Conservation (phyloP, 2,888 invertebrate genomes). For the Acrobeloides nanus region DNA sequence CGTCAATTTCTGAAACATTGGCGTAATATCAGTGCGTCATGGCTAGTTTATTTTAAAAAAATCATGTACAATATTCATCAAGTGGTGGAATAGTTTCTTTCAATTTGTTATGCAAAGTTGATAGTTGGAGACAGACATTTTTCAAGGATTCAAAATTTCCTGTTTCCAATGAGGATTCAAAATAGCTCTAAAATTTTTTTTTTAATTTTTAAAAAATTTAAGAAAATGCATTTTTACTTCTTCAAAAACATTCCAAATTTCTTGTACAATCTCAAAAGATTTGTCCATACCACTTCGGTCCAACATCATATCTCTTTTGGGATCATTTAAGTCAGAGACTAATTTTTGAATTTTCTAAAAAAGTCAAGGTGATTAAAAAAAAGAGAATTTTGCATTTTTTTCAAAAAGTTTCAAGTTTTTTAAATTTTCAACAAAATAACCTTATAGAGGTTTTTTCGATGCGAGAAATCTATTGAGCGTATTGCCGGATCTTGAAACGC, state of each 20-base stretch:
- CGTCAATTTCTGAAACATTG: too few relatives aligned
- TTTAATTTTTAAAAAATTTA: background rate
- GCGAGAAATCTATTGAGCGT: too few relatives aligned
- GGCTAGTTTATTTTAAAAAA: too few relatives aligned
- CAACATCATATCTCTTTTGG: slow-evolving; percentile 22
- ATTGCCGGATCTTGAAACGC: too few relatives aligned
- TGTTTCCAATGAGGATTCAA: slow-evolving; percentile 24
- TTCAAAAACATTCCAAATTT: slow-evolving; percentile 20
- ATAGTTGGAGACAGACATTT: slow-evolving; percentile 23
- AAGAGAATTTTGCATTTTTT: too few relatives aligned
- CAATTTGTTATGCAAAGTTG: slow-evolving; percentile 9
- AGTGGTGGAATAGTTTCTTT: slow-evolving; percentile 14
- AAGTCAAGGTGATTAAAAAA: too few relatives aligned
- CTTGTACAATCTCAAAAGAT: slow-evolving; percentile 13
- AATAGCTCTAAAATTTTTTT: slow-evolving; percentile 24
- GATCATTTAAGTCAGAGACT: slow-evolving; percentile 16
- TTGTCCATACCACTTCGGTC: slow-evolving; percentile 15
- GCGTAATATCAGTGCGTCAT: too few relatives aligned
- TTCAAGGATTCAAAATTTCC: slow-evolving; percentile 28
- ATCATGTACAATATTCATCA: slow-evolving; percentile 14
- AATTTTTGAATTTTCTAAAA: too few relatives aligned
- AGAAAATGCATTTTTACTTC: slow-evolving; percentile 10
- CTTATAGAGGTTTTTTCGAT: too few relatives aligned
- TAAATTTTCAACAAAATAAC: too few relatives aligned
- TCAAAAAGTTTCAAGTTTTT: too few relatives aligned